Conservation (phyloP, 2,113 vertebrate genomes). For the Odontesthes bonariensis region DNA sequence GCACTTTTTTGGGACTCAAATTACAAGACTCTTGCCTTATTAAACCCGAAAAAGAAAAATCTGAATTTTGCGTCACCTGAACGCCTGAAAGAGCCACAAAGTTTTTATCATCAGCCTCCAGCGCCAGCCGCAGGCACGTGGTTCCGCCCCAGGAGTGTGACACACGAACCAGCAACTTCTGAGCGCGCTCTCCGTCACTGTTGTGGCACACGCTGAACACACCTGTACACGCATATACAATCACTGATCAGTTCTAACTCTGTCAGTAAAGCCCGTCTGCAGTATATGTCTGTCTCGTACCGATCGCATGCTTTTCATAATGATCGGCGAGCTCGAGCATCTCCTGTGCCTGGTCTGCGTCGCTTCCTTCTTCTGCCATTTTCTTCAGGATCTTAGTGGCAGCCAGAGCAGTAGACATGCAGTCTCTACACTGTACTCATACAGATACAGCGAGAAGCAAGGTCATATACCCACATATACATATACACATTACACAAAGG, state of each 20-base stretch:
- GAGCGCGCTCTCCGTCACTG: conserved; percentile 86
- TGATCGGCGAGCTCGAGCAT: conserved; percentile 87
- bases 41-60: neutral
- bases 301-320: conserved; percentile 89
- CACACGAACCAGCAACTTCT: conserved; percentile 88
- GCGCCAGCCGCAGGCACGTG: conserved; percentile 90
- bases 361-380: conserved; percentile 86
- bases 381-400: conserved; percentile 95
- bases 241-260: too few species aligned
- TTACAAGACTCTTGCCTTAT: neutral
- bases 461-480: neutral
- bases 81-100: conserved; percentile 93
- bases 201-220: conserved; percentile 92
- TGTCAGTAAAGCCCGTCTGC: too few species aligned
- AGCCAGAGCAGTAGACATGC: conserved; percentile 87
- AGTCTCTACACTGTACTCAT: conserved; percentile 83
- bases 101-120: conserved; percentile 91
- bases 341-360: conserved; percentile 82
- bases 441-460: conserved; percentile 15
- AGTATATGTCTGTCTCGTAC: conserved; percentile 72
- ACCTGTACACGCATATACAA: conserved; percentile 59
- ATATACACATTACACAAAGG: neutral
- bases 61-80: conserved; percentile 82
- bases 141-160: conserved; percentile 91
- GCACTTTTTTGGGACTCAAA: too few species aligned